Conservation (phyloP, 2,797 vertebrate species). For the Catharus ustulatus region DNA sequence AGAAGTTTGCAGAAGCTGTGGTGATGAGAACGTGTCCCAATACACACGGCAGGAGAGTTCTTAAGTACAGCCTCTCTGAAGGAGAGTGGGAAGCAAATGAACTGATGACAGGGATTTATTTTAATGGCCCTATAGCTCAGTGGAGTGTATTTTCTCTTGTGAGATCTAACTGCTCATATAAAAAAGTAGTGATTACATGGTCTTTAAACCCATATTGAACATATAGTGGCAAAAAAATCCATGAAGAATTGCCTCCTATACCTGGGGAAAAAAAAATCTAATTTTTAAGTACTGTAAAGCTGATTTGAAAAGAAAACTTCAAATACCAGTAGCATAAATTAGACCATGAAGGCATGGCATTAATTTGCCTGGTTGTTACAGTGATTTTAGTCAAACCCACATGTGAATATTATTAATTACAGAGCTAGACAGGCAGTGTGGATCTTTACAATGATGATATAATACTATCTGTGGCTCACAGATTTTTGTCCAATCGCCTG, state of each 20-base stretch:
- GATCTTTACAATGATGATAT: not conserved
- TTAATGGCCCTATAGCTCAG: not conserved
- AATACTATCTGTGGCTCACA: conserved; percentile 3
- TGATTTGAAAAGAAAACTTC: conserved; percentile 5
- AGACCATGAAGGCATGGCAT: not conserved
- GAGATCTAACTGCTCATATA: not conserved
- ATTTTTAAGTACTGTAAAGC: not conserved
- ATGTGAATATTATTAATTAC: not conserved
- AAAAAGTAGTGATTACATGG: not conserved
- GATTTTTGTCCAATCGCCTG: not conserved
- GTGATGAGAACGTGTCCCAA: not conserved
- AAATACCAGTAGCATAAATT: not conserved
- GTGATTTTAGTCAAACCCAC: conserved; percentile 2
- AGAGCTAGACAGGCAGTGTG: not conserved
- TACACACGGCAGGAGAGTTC: not conserved
- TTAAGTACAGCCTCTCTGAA: not conserved
- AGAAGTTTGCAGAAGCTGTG: not conserved
- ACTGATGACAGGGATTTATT: conserved; percentile 11
- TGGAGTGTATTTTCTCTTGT: not conserved
- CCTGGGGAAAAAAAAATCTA: not conserved
- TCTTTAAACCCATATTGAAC: not conserved
- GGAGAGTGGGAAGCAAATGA: not conserved
- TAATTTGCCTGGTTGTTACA: not conserved
- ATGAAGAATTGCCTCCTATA: not conserved
- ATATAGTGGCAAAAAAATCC: not conserved